Base-by-base conservation (phyloP, 2,113 vertebrate genomes). In the Rhizomys pruinosus region DNA sequence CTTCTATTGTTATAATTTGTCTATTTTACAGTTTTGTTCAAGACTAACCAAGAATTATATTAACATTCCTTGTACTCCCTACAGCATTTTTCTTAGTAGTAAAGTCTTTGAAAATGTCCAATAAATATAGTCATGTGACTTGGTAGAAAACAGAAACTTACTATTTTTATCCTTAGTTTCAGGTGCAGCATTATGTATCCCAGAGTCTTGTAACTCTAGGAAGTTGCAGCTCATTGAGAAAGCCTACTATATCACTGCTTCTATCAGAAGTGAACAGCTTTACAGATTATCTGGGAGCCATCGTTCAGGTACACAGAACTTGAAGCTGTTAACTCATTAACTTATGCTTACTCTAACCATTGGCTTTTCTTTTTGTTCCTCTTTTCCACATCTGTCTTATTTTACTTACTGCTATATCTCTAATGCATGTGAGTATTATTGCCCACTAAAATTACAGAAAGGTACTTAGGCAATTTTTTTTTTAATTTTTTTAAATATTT, bases 171-270 rank as follows among this genome's bases (percentile, higher is more conserved):
- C 44, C 97, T 96, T 88, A 99, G 98, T 98, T 99, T 94, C 98
- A 97, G 97, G 94, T 97, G 47, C 97, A 98, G 93, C 97, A 97
- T 89, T 95, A 72, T 88, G 85, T 99, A 69, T 97, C 96, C 13
- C 86, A 98, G 86, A 98, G 84, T 0, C 96, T 99, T 97, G 55
- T 98, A 78, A 95, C 97, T 9, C 97, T 99, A 79, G 99, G 99
- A 88, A 98, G 92, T 87, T 98, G 98, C 97, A 97, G 69, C 71
- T 39, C 96, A 32, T 96, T 99, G 39, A 98, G 97, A 94, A 97
- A 98, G 87, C 96, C 98, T 63, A 96, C 99, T 80, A 87, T 99
- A 89, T 96, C 97, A 66, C 98, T 98, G 88, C 95, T 99, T 29
- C 97, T 99, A 0, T 96, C 97, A 5, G 97, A 98, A 98, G 93